Conservation (phyloP, 2,888 invertebrate species). For the Globia sparganii region DNA sequence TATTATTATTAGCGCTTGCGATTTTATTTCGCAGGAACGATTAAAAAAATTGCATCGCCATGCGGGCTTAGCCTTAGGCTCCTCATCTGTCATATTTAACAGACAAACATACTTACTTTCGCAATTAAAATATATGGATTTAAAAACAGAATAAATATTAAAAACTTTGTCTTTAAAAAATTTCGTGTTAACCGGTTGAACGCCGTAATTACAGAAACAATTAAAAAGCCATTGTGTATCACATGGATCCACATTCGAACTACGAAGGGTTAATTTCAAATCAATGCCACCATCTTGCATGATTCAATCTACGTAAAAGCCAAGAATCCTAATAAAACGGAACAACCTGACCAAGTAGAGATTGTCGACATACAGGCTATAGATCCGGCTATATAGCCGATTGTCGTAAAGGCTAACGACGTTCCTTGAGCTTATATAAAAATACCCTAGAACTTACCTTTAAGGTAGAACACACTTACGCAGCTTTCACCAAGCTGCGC, state of each 20-base stretch:
- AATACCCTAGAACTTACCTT: slow-evolving; percentile 5
- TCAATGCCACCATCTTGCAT: slow-evolving; percentile 7
- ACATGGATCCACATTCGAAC: too few species aligned
- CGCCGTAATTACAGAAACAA: too few species aligned
- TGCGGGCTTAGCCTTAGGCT: neutral
- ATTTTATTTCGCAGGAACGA: too few species aligned
- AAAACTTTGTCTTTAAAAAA: neutral
- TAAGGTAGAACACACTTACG: neutral
- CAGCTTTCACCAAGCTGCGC: neutral
- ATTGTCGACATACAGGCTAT: slow-evolving; percentile 8
- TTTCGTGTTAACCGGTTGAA: too few species aligned
- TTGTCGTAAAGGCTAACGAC: slow-evolving; percentile 43
- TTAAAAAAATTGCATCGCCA: too few species aligned
- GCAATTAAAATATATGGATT: neutral
- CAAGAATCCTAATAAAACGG: slow-evolving; percentile 20
- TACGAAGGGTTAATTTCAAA: neutral
- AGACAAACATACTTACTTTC: neutral
- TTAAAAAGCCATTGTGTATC: too few species aligned
- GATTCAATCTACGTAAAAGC: slow-evolving; percentile 22
- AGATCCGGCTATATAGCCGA: neutral
- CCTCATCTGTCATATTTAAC: neutral
- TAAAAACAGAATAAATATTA: neutral
- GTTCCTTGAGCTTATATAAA: slow-evolving; percentile 8
- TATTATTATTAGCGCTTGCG: too few species aligned
- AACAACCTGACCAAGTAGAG: slow-evolving; percentile 32